Base-by-base conservation (phyloP, 2,888 invertebrate species). In the Agrochola macilenta region DNA sequence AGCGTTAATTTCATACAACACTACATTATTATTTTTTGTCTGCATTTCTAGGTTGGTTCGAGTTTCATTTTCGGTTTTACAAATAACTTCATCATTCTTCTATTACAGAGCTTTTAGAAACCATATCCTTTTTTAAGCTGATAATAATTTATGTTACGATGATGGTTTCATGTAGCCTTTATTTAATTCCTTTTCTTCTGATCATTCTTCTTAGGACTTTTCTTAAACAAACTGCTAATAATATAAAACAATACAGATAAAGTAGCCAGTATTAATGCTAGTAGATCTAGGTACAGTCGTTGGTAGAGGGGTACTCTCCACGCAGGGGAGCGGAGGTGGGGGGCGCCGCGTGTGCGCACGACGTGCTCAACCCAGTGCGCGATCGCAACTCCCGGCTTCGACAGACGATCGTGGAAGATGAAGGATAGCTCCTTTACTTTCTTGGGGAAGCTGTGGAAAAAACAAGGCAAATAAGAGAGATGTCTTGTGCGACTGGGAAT, bases 281-380 rank as follows among this genome's bases (percentile, higher is more conserved):
- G 49, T 0, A 93, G 82, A 69, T 93, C 93, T 3, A 93, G 76
- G 70, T 91, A 93, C 5, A 97, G 94, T 65, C 92, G 91, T 78
- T 93, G 91, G 79, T 93, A 93, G 57, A 90, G 85, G 0, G 92
- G 90, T 5, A 92, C 58, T 30, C 74, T 65, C 0, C 90, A 79
- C 0, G 93, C 93, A 2, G 92, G 92, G 0, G 93, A 93, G 54
- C 93, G 90, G 5, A 97, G 89, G 89, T 97, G 95, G 8, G 94
- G 94, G 1, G 97, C 97, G 0, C 97, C 97, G 23, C 95, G 92
- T 0, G 97, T 97, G 76, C 95, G 93, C 1, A 97, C 96, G 0
- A 97, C 97, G 91, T 98, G 97, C 90, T 98, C 97, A 43, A 97
- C 97, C 98, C 98, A 98, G 94, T 97, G 98, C n/a, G 97, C 94